Percentiles rank a stretch among this genome's conserved stretches.
phyloP scores from a whole-genome alignment of 2,113 vertebrate genomes.

The Plotosus lineatus region DNA sequence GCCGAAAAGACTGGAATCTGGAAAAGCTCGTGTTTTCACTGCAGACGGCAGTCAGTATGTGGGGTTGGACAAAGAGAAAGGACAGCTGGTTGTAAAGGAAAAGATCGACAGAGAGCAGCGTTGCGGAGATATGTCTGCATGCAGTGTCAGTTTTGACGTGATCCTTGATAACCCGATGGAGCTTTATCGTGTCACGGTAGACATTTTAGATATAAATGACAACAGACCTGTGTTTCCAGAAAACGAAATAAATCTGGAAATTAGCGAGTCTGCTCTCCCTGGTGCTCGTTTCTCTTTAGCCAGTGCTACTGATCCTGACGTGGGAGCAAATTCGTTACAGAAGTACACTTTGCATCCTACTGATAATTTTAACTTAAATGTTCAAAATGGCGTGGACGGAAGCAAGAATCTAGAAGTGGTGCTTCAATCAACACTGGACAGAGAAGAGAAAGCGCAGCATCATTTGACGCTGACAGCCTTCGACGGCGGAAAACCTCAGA shows the following conservation, averaged over 20 bases:
- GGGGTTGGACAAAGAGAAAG: constrained; percentile 59
- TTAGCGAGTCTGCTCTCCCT: constrained; percentile 65
- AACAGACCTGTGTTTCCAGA: constrained; percentile 68
- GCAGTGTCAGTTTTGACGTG: constrained; percentile 61
- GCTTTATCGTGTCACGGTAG: constrained; percentile 59
- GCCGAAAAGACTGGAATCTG: constrained; percentile 64
- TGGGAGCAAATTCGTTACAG: constrained; percentile 69
- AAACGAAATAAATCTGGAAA: constrained; percentile 64
- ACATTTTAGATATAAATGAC: constrained; percentile 59
- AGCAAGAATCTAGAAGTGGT: constrained; percentile 68
- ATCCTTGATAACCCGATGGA: constrained; percentile 60
- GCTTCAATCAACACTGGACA: constrained; percentile 66
- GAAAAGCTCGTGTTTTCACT: constrained; percentile 71
- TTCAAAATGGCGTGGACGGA: constrained; percentile 58
- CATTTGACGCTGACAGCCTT: constrained; percentile 66
- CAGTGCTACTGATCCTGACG: constrained; percentile 69
- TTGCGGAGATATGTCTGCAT: constrained; percentile 55
- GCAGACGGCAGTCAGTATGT: constrained; percentile 74
- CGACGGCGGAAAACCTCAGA: constrained; percentile 73
- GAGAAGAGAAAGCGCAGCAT: constrained; percentile 59
- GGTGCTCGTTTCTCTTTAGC: constrained; percentile 66
- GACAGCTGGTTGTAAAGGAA: constrained; percentile 58
- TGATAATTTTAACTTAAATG: constrained; percentile 65
- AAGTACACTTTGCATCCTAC: constrained; percentile 68
- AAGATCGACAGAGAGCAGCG: constrained; percentile 60